These are phyloP conservation scores for Microcebus ravelobensis DNA, from an alignment of 2,113 vertebrate genomes.

Conservation along the genomic window DNA sequence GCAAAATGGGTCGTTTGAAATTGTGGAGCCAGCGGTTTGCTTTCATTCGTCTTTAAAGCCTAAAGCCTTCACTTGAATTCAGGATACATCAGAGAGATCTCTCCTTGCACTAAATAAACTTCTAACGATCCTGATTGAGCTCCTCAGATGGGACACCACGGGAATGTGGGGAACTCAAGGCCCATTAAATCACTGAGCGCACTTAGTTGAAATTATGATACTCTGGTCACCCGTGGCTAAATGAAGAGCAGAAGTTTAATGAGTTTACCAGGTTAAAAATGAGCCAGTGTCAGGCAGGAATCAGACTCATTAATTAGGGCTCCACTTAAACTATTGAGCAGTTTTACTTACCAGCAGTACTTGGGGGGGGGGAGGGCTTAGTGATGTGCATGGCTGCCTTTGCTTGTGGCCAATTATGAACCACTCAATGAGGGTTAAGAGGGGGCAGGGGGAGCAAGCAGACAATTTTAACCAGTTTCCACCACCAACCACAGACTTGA, in stretches of 20 bases:
- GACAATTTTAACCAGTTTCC: background rate
- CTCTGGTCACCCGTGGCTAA: slow-evolving; percentile 69
- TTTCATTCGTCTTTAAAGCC: slow-evolving; percentile 70
- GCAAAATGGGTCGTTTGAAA: slow-evolving; percentile 61
- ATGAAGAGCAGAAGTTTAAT: slow-evolving; percentile 66
- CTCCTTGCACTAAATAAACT: slow-evolving; percentile 60
- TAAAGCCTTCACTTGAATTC: slow-evolving; percentile 54
- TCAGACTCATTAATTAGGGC: slow-evolving; percentile 73
- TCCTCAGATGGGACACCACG: slow-evolving; percentile 14
- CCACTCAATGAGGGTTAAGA: background rate
- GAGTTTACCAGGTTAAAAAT: slow-evolving; percentile 75
- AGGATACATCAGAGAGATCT: slow-evolving; percentile 60
- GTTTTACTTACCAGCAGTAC: slow-evolving; percentile 25
- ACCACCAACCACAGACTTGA: background rate
- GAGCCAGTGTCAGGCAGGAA: slow-evolving; percentile 61
- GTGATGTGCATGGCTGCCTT: background rate
- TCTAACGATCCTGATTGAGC: background rate
- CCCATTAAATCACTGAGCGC: slow-evolving; percentile 52
- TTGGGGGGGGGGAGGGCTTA: background rate
- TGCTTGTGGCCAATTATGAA: background rate
- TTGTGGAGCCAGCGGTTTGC: slow-evolving; percentile 52
- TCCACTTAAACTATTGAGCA: slow-evolving; percentile 54
- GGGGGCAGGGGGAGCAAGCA: background rate
- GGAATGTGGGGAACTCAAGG: slow-evolving; percentile 18
- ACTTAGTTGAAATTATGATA: slow-evolving; percentile 68